Base-by-base conservation (phyloP, 2,888 invertebrate genomes). In the Polyommatus iphigenia region DNA sequence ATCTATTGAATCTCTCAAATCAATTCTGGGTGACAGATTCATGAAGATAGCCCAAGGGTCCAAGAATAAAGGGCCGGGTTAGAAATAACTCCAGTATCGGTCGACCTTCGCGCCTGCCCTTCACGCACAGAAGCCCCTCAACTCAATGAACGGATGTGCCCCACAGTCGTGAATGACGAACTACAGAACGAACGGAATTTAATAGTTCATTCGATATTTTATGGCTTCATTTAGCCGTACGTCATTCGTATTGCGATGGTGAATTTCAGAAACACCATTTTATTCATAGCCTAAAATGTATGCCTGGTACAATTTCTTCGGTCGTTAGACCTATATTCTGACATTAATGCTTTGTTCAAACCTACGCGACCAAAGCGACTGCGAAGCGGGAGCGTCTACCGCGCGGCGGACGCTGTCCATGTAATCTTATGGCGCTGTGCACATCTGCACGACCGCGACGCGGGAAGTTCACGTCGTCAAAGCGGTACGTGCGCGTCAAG, bases 131-230 rank as follows among this genome's bases (percentile, higher is more conserved):
- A 67, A 67, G 67, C 67, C 67, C 29, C 67, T 67, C 29, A 67
- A 67, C 67, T 67, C 29, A 67, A 67, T 67, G 67, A 67, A 67
- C 67, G 67, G 67, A 67, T 67, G 15, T 67, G 29, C 67, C 29
- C 8, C 1, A 24, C 7, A 24, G 29, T 3, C 3, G 67, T 67
- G 67, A 67, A 67, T 32, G 67, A 67, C 67, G 67, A 67, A 62
- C 62, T 24, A 62, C 7, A 62, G 5, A 62, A 67, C 67, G 29
- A 67, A 67, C 24, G 15, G 29, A 67, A 67, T 15, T 67, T 29
- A 29, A 67, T 67, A 67, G 67, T 67, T 29, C 29, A 29, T 67
- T 32, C 67, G 67, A 29, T 24, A 13, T 67, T 67, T 67, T 67
- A 15, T 15, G 67, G 32, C 29, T 67, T 29, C 67, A 32, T 54